phyloP scores from a whole-genome alignment of 2,888 invertebrate species.

The Agelastica alni region DNA sequence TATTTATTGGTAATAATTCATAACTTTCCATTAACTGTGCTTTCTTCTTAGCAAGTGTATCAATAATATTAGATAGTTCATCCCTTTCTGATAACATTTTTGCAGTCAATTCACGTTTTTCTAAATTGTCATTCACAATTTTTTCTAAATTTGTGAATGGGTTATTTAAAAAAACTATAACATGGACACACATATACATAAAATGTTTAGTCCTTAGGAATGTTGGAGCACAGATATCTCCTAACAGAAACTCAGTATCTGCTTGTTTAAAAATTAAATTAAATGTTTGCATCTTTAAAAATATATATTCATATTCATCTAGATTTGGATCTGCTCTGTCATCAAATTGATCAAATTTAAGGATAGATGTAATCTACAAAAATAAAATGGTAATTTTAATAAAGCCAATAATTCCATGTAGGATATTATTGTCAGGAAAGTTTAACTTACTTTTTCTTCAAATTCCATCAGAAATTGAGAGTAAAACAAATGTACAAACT shows the following conservation, averaged over 20 bases:
- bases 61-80: background rate
- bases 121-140: background rate
- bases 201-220: background rate
- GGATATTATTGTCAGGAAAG: no score
- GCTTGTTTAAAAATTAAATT: background rate
- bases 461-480: no score
- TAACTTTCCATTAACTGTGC: background rate
- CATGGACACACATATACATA: background rate
- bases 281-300: slow-evolving; percentile 4
- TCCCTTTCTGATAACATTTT: background rate
- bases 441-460: no score
- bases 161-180: background rate
- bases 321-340: background rate
- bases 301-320: slow-evolving; percentile 2
- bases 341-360: background rate
- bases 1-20: background rate
- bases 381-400: no score
- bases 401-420: no score
- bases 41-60: background rate
- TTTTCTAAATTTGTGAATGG: background rate
- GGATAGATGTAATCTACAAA: no score
- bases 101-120: background rate
- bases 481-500: no score
- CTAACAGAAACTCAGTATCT: background rate
- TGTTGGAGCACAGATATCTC: background rate